Evolutionary conservation across 2,113 vertebrate genomes (phyloP), one percentile per base, ranked within the genome.

Genomic region (Pantherophis guttatus): DNA sequence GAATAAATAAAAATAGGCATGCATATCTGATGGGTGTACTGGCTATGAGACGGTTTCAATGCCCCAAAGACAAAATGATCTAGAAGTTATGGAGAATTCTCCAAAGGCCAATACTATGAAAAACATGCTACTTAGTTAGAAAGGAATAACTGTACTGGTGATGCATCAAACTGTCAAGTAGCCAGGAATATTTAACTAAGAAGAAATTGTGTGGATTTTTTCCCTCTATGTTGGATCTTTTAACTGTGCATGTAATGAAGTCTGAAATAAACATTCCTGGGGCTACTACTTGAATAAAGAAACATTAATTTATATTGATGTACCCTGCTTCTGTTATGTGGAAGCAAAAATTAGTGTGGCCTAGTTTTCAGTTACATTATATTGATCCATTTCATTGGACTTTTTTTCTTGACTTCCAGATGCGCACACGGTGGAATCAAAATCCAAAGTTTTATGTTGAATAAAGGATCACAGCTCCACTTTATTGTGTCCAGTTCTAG

Each of bases 341-440:
- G 93, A 95, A 93, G n/a, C 65, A 92, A 50, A 95, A 54, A 5
- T 87, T 57, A 93, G 90, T 91, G 65, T 0, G 94, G 86, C 91
- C 94, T 92, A 52, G 88, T 94, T 89, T 53, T 81, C 88, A 65
- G 90, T 65, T 92, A 93, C 91, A 93, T 81, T 93, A 86, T 87
- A 95, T 0, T 0, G 50, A 75, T 52, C 33, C 92, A 86, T 54
- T 90, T 62, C 86, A 94, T 93, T 85, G 86, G 93, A 93, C 95
- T 92, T 54, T 12, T 75, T 81, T 39, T 44, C 75, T 39, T 44
- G 33, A 21, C 33, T 81, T 81, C 33, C 70, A 81, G 15, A 81
- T 7, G 33, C 7, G 2, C 33, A 81, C 8, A 21, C 8, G 21
- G 33, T 39, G 8, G 75, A 81, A 81, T 81, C 21, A 81, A 44